Evolutionary conservation across 1,140 invertebrate genomes (phyloP), one percentile per base, ranked within the genome.

Genomic region (Eubasilissa regina): DNA sequence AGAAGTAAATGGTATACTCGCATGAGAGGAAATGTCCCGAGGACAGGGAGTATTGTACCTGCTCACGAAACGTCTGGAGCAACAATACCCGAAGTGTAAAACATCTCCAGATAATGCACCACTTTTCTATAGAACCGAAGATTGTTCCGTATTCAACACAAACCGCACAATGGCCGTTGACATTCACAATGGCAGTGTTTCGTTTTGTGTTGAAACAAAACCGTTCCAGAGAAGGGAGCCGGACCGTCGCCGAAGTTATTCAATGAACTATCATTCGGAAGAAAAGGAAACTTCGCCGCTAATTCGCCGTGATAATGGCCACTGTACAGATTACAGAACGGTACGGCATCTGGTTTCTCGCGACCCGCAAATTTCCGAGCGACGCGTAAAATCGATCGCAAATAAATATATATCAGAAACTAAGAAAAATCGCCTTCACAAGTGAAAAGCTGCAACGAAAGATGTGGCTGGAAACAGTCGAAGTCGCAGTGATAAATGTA

Each of bases 361-460:
- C 13, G 13, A 1, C 19, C 58, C 25, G 19, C 58, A 21, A 15
- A 62, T 25, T 62, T 62, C 58, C 15, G 58, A 10, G 13, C 19
- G 12, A 62, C 21, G 58, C 58, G 25, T 62, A n/a, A 56, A 56
- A 56, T 56, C 53, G 53, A 56, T 56, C 15, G 4, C 53, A 56
- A 56, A 56, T 56, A 56, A 56, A 19, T 19, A 56, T 1, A 56
- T 15, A 15, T 19, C 58, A 13, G 17, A 21, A 62, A 10, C 25
- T 19, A 13, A 62, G 21, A 62, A 62, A 21, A 62, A 62, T 62
- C 19, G 58, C 7, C 25, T 10, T 11, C 25, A 62, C 8, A 62
- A 60, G 25, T 21, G 21, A 19, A 35, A 60, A 17, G 12, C 10
- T 4, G 25, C 19, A 11, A 8, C 58, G 13, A n/a, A 1, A 4